Conservation (phyloP, 2,888 invertebrate species). For the Baccha elongata region DNA sequence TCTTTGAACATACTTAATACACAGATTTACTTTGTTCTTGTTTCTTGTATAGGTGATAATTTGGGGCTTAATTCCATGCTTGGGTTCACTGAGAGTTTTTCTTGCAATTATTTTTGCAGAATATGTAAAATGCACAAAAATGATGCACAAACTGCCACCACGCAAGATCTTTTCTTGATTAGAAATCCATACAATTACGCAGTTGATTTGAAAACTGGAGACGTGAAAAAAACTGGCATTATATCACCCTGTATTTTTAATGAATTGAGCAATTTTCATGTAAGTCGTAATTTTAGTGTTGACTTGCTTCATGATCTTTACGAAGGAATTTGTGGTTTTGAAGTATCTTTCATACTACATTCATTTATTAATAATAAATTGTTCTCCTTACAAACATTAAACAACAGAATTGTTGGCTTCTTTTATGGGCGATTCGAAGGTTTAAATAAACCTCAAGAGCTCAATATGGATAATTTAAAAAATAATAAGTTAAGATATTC, state of each 20-base stretch:
- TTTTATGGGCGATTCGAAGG: constrained; percentile 13
- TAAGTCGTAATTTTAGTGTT: constrained; percentile 1
- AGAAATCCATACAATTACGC: neutral
- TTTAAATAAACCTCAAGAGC: constrained; percentile 13
- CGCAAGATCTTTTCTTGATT: neutral
- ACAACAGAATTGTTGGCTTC: neutral
- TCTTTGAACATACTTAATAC: neutral
- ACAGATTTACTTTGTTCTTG: neutral
- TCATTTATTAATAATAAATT: neutral
- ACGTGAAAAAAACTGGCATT: constrained; percentile 4
- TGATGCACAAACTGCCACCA: neutral
- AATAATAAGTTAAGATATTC: constrained; percentile 7
- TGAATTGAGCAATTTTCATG: neutral
- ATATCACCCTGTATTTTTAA: constrained; percentile 1
- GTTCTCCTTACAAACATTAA: neutral
- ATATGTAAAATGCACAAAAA: constrained; percentile 8
- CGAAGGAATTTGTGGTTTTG: constrained; percentile 2
- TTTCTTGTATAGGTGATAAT: constrained; percentile 6
- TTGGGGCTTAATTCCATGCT: constrained; percentile 2
- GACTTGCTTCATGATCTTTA: constrained; percentile 5
- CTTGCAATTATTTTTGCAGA: constrained; percentile 6
- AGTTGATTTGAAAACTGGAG: neutral
- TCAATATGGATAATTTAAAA: constrained; percentile 1
- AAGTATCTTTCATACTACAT: neutral
- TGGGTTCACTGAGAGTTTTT: constrained; percentile 3